These are phyloP conservation scores for Plecotus auritus DNA, from an alignment of 2,113 vertebrate species.

Conservation along the genomic window DNA sequence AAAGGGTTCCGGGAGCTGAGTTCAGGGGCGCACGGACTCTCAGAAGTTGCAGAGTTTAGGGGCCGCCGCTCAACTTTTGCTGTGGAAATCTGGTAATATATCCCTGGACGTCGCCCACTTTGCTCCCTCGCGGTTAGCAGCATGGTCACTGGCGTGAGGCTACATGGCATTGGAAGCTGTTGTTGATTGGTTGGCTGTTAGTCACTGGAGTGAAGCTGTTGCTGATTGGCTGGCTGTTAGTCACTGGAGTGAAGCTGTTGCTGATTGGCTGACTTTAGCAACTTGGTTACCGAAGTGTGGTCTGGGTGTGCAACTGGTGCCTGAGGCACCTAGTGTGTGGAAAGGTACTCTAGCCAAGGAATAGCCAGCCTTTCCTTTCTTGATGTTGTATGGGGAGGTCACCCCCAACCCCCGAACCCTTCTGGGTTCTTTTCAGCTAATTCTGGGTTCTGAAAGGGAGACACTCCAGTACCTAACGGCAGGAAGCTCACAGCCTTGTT, in stretches of 20 bases:
- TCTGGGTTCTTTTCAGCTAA: neutral
- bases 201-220: neutral
- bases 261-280: neutral
- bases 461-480: neutral
- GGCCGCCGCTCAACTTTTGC: neutral
- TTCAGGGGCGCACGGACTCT: neutral
- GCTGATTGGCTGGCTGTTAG: neutral
- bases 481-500: neutral
- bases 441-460: neutral
- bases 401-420: rapidly evolving
- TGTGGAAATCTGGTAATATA: neutral
- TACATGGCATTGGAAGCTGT: neutral
- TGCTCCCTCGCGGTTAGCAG: rapidly evolving
- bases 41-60: neutral
- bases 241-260: neutral
- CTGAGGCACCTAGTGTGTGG: neutral
- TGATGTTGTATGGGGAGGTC: neutral
- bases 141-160: rapidly evolving
- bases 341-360: too few species aligned
- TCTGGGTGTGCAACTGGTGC: neutral
- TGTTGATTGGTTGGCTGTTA: neutral
- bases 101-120: rapidly evolving
- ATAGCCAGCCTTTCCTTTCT: neutral
- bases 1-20: neutral
- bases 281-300: too few species aligned